Percentiles rank a stretch among this genome's conserved stretches.
Conservation (phyloP, 64 coral and sea anemone genomes). For the Hydrozoanthus tunicans region DNA sequence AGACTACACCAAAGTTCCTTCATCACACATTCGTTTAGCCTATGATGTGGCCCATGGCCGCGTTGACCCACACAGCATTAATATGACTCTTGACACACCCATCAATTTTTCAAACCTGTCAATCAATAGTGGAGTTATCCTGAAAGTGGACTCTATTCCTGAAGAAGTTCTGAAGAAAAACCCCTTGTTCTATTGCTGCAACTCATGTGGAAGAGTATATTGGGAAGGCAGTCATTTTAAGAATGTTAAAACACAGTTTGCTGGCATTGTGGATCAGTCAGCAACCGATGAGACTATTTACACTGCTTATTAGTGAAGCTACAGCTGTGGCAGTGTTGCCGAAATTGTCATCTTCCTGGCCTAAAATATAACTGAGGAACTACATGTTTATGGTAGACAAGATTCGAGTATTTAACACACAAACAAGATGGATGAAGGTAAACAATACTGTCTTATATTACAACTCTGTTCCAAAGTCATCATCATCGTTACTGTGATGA, state of each 20-base stretch:
- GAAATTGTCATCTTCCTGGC: slow-evolving; percentile 4
- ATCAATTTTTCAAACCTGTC: slow-evolving; percentile 69
- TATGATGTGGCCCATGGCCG: slow-evolving; percentile 52
- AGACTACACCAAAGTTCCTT: slow-evolving; percentile 69
- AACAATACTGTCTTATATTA: too few species aligned
- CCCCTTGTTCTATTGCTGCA: slow-evolving; percentile 82
- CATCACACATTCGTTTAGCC: slow-evolving; percentile 72
- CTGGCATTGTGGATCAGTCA: slow-evolving; percentile 12
- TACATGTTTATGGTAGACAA: not conserved
- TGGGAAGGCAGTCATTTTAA: slow-evolving; percentile 96
- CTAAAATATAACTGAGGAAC: slow-evolving; percentile 10
- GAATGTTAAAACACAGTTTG: slow-evolving; percentile 77
- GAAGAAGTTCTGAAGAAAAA: slow-evolving; percentile 69
- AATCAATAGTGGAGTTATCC: slow-evolving; percentile 64
- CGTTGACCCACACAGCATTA: slow-evolving; percentile 19
- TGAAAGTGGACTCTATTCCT: slow-evolving; percentile 69
- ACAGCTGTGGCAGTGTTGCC: not conserved
- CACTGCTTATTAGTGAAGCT: not conserved
- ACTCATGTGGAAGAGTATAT: slow-evolving; percentile 85
- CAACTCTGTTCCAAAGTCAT: too few species aligned
- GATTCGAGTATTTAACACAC: too few species aligned
- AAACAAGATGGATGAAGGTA: too few species aligned
- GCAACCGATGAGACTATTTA: slow-evolving; percentile 31
- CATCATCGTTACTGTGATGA: too few species aligned
- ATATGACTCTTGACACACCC: slow-evolving; percentile 41